Conservation (phyloP, 23 tunicate genomes). For the Ascidia mentula region DNA sequence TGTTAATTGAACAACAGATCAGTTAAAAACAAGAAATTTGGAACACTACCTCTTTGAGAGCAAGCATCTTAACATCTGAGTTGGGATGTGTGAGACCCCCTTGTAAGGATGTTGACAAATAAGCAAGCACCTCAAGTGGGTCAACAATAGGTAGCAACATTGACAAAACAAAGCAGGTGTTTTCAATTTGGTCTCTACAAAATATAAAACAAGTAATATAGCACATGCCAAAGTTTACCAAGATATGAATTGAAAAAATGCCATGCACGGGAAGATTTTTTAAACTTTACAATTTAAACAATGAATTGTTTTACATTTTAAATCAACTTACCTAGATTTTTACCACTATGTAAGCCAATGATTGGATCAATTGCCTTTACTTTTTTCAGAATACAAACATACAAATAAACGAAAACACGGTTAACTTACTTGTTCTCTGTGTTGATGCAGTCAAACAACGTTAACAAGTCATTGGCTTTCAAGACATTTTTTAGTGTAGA, state of each 20-base stretch:
- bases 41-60: slow-evolving; percentile 53
- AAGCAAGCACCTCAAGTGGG: slow-evolving; percentile 24
- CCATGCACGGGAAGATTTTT: no score
- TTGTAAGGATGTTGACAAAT: slow-evolving; percentile 27
- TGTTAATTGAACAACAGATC: no score
- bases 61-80: slow-evolving; percentile 36
- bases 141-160: slow-evolving; percentile 58
- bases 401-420: neutral
- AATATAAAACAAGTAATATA: no score
- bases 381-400: neutral
- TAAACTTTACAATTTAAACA: no score
- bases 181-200: slow-evolving; percentile 57
- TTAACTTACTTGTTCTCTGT: slow-evolving; percentile 34
- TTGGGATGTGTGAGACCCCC: slow-evolving; percentile 49
- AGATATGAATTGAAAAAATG: no score
- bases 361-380: no score
- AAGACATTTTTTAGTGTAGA: neutral
- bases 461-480: neutral
- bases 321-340: no score
- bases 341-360: no score
- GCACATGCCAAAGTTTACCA: no score
- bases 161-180: slow-evolving; percentile 46
- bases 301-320: no score
- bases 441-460: slow-evolving; percentile 43
- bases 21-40: no score